Evolutionary conservation across 2,888 invertebrate species (phyloP).

Genomic region (Drosophila neoperkinsi): DNA sequence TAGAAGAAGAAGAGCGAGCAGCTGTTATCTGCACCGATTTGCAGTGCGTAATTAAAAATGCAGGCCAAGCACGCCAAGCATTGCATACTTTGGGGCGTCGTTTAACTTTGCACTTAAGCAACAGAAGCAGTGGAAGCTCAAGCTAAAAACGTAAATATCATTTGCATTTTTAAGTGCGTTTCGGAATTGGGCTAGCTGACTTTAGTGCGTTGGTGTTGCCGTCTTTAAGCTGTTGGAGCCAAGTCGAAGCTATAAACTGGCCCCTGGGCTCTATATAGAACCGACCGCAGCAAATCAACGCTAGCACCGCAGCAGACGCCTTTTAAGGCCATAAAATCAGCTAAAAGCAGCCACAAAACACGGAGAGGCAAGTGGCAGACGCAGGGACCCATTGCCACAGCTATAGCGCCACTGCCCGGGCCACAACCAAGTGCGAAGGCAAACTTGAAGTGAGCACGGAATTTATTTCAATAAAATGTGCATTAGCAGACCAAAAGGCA

Average conservation of each 20-base stretch:
- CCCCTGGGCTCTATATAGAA: slow-evolving; percentile 64
- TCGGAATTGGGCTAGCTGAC: slow-evolving; percentile 47
- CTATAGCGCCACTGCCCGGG: slow-evolving; percentile 18
- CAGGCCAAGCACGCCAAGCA: slow-evolving; percentile 52
- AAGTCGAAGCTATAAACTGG: slow-evolving; percentile 70
- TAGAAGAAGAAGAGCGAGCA: slow-evolving; percentile 13
- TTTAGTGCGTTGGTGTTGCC: slow-evolving; percentile 34
- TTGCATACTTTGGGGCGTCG: slow-evolving; percentile 69
- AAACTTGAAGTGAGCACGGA: slow-evolving; percentile 69
- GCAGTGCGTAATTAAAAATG: slow-evolving; percentile 74
- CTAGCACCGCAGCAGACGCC: slow-evolving; percentile 64
- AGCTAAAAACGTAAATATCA: slow-evolving; percentile 75
- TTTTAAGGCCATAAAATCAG: slow-evolving; percentile 79
- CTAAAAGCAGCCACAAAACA: slow-evolving; percentile 78
- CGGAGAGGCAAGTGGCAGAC: slow-evolving; percentile 58
- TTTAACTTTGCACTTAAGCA: slow-evolving; percentile 75
- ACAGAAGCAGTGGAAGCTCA: slow-evolving; percentile 30
- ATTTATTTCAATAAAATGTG: slow-evolving; percentile 81
- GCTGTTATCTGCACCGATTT: slow-evolving; percentile 68
- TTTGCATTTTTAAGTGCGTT: slow-evolving; percentile 76
- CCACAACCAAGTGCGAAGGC: slow-evolving; percentile 20
- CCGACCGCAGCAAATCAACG: slow-evolving; percentile 76
- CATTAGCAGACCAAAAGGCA: slow-evolving; percentile 68
- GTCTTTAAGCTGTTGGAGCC: slow-evolving; percentile 56
- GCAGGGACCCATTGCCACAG: slow-evolving; percentile 22